Evolutionary conservation across 2,888 invertebrate genomes (phyloP).

Genomic region (Aquatica leii): DNA sequence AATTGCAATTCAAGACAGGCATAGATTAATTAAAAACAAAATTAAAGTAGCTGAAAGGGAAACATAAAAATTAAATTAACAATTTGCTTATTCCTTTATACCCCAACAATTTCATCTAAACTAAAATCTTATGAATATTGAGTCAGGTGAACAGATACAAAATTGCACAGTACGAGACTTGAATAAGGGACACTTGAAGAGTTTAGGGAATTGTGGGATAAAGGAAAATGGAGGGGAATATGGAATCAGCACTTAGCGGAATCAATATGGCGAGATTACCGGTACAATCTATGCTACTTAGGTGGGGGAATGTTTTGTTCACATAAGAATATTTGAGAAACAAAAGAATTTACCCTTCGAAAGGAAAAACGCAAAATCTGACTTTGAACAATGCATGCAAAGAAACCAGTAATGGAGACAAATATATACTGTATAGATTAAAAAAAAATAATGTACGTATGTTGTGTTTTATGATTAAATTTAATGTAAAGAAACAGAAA

Average conservation of each 20-base stretch:
- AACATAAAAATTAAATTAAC: background rate
- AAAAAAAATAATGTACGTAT: too few species aligned
- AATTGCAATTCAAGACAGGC: too few species aligned
- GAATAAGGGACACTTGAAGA: conserved; percentile 37
- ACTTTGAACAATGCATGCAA: too few species aligned
- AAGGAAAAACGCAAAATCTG: too few species aligned
- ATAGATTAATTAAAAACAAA: too few species aligned
- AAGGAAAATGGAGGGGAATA: conserved; percentile 39
- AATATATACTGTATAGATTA: too few species aligned
- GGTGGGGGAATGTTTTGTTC: conserved; percentile 15
- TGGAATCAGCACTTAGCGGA: conserved; percentile 42
- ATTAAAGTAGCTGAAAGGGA: too few species aligned
- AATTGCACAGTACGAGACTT: conserved; percentile 41
- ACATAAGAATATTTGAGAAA: conserved; percentile 15
- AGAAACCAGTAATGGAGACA: too few species aligned
- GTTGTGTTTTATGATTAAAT: too few species aligned
- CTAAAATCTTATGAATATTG: conserved; percentile 42
- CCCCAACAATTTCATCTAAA: conserved; percentile 15
- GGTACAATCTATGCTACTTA: conserved; percentile 29
- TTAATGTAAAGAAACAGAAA: too few species aligned
- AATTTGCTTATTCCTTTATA: conserved; percentile 15
- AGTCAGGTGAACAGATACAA: conserved; percentile 44
- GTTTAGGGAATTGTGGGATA: conserved; percentile 39
- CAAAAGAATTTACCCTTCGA: conserved; percentile 5
- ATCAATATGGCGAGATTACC: conserved; percentile 43